These are phyloP conservation scores for Drosophila subobscura DNA, from an alignment of 1,140 invertebrate genomes.

Conservation along the genomic window DNA sequence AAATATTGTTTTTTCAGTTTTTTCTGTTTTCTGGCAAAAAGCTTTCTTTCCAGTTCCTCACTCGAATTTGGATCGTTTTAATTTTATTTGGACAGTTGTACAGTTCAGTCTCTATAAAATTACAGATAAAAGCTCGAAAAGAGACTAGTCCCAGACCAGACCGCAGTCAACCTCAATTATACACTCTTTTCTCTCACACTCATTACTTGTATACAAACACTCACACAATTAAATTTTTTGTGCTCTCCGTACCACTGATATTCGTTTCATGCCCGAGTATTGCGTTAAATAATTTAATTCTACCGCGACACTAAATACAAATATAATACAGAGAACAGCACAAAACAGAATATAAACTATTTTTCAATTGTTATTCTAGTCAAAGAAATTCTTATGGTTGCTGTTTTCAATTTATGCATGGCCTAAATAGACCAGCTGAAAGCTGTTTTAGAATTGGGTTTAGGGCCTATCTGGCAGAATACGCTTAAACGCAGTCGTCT, in stretches of 20 bases:
- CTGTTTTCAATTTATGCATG: constrained; percentile 48
- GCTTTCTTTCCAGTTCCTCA: constrained; percentile 7
- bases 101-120: constrained; percentile 80
- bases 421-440: constrained; percentile 75
- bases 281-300: constrained; percentile 79
- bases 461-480: constrained; percentile 10
- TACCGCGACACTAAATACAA: constrained; percentile 68
- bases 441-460: constrained; percentile 68
- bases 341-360: constrained; percentile 32
- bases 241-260: too few relatives aligned
- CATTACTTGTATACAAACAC: constrained; percentile 25
- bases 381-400: constrained; percentile 11
- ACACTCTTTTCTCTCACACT: constrained; percentile 42
- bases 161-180: constrained; percentile 51
- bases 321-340: constrained; percentile 28
- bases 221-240: constrained; percentile 6
- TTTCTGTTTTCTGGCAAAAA: constrained; percentile 35
- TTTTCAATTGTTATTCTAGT: constrained; percentile 66
- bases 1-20: constrained; percentile 51
- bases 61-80: constrained; percentile 40
- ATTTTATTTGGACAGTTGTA: constrained; percentile 79
- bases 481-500: constrained; percentile 9
- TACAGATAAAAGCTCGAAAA: constrained; percentile 66
- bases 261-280: constrained; percentile 80
- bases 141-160: constrained; percentile 34